phyloP scores from a whole-genome alignment of 2,888 invertebrate species.

The Heliconius ethilla region DNA sequence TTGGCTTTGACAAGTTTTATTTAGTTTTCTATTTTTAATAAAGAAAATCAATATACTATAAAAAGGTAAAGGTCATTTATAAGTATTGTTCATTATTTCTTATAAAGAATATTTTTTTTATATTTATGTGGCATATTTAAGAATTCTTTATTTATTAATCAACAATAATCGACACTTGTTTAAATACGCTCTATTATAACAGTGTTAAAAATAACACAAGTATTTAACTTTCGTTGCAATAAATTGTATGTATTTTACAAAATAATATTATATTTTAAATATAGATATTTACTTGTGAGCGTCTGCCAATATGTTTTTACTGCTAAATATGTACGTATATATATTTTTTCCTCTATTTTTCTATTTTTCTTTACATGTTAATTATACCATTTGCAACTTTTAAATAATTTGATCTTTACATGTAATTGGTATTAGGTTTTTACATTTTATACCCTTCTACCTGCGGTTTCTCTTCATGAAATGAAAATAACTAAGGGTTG shows the following conservation, averaged over 20 bases:
- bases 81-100: too few species aligned
- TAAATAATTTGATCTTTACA: too few species aligned
- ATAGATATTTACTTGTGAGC: background rate
- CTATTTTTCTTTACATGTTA: too few species aligned
- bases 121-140: too few species aligned
- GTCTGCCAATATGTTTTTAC: background rate
- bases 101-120: too few species aligned
- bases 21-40: background rate
- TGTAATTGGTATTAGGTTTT: background rate
- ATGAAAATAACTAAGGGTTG: background rate
- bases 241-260: background rate
- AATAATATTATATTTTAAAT: background rate
- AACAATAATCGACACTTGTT: background rate
- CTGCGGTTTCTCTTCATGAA: background rate
- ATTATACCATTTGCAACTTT: too few species aligned
- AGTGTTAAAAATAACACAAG: background rate
- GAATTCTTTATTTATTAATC: background rate
- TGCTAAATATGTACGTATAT: background rate
- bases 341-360: too few species aligned
- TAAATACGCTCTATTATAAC: slow-evolving; percentile 3
- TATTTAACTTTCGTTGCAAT: background rate
- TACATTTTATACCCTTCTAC: background rate
- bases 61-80: too few species aligned
- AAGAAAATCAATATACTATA: too few species aligned
- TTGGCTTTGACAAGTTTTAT: background rate